Evolutionary conservation across 2,113 vertebrate species (phyloP).

Genomic region (Notechis scutatus): DNA sequence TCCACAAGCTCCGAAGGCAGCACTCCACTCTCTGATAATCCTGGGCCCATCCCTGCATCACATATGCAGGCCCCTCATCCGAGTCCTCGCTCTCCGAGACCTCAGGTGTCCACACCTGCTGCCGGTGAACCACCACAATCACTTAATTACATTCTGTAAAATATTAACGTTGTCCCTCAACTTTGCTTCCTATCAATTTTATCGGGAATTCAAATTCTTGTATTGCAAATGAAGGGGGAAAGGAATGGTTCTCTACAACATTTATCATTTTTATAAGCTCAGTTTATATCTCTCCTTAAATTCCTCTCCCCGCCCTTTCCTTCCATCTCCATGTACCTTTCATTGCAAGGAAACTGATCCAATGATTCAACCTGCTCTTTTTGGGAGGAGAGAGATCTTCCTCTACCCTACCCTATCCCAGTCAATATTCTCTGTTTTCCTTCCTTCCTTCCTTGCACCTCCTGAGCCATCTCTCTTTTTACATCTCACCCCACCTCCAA

Average conservation of each 20-base stretch:
- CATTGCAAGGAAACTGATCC: neutral
- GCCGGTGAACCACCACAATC: too few relatives aligned
- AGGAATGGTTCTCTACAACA: neutral
- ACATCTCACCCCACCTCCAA: constrained; percentile 12
- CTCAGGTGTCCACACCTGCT: too few relatives aligned
- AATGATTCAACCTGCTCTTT: neutral
- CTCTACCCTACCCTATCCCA: neutral
- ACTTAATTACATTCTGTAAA: neutral
- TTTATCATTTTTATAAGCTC: neutral
- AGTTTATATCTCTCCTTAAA: neutral
- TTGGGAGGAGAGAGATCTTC: neutral
- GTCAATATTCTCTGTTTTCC: constrained; percentile 1
- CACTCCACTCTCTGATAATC: too few relatives aligned
- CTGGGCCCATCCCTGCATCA: too few relatives aligned
- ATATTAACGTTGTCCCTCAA: neutral
- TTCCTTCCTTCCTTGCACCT: constrained; percentile 12
- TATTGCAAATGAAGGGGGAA: neutral
- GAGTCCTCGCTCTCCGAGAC: too few relatives aligned
- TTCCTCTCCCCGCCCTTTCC: neutral
- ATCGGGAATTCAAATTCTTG: neutral
- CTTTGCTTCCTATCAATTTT: neutral
- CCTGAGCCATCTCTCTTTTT: neutral
- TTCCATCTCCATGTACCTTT: neutral
- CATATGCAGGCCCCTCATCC: too few relatives aligned
- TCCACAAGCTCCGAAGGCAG: too few relatives aligned